Evolutionary conservation across 2,888 invertebrate genomes (phyloP).

Genomic region (Diplazon laetatorius): DNA sequence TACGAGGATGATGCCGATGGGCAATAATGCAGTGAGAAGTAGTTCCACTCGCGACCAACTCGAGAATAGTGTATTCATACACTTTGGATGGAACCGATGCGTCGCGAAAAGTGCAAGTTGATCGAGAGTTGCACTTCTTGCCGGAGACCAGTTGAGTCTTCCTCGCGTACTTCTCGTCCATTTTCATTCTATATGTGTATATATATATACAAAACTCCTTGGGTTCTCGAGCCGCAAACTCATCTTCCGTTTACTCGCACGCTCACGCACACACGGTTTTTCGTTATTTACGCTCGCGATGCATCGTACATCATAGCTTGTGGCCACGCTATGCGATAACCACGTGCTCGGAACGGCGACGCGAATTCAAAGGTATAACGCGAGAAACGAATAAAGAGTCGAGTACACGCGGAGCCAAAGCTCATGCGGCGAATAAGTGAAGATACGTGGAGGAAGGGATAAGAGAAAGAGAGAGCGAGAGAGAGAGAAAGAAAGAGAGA

Average conservation of each 20-base stretch:
- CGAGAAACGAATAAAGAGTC: slow-evolving; percentile 49
- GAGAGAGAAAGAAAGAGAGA: neutral
- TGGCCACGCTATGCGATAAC: slow-evolving; percentile 25
- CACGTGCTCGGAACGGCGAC: slow-evolving; percentile 27
- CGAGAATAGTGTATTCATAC: neutral
- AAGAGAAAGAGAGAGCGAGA: neutral
- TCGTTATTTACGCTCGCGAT: slow-evolving; percentile 34
- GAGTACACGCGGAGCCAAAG: slow-evolving; percentile 13
- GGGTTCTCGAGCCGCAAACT: slow-evolving; percentile 21
- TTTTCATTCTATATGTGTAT: too few species aligned
- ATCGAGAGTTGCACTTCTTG: slow-evolving; percentile 34
- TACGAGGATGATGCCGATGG: slow-evolving; percentile 23
- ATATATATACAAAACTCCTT: slow-evolving; percentile 14
- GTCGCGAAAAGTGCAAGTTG: slow-evolving; percentile 60
- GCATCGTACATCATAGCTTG: slow-evolving; percentile 41
- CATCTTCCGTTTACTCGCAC: slow-evolving; percentile 13
- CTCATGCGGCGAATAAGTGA: slow-evolving; percentile 12
- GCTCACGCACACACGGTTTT: slow-evolving; percentile 6
- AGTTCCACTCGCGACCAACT: too few species aligned
- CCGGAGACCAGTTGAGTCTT: neutral
- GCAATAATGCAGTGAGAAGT: slow-evolving; percentile 33
- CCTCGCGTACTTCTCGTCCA: slow-evolving; percentile 21
- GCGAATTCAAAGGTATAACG: slow-evolving; percentile 51
- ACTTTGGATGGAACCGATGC: slow-evolving; percentile 34
- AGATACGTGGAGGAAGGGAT: neutral